Base-by-base conservation (phyloP, 1,140 invertebrate genomes). In the Drosophila ogumai region DNA sequence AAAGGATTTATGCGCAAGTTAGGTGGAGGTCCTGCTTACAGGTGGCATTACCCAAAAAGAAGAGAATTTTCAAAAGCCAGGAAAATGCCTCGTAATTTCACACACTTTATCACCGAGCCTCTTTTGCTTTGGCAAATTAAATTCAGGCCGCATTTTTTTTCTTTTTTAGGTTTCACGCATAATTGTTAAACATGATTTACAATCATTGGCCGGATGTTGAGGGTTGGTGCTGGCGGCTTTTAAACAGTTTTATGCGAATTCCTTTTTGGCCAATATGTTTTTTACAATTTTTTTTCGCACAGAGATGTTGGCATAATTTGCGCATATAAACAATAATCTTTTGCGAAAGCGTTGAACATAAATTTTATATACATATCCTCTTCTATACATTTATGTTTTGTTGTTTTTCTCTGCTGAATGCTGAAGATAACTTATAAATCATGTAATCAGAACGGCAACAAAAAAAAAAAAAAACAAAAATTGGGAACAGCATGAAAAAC, bases 401-500 rank as follows among this genome's bases (percentile, higher is more conserved):
- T 66, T 66, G 57, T 71, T 64, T 67, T 66, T 40, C 44, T 46
- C 19, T 40, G 38, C 38, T 40, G 38, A 40, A 40, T 75, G 65
- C 73, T 79, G 85, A 87, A 87, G 82, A 88, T 85, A 90, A 90
- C 85, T 81, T 90, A 90, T 90, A 90, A 90, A 90, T 90, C 86
- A 90, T 90, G 74, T 90, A 85, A 90, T 90, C 85, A 90, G 78
- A 86, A 78, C 77, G 67, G 59, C 57, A 61, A 59, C 32, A 81
- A 67, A 57, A 84, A 61, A 58, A 67, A 43, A 75, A 3, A 65
- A 46, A 75, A 61, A 58, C 63, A 43, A 75, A 3, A 65, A 46
- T 71, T 63, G 75, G 56, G 43, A 80, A 57, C 60, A 72, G 49
- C 76, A 84, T 84, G 84, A 88, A 88, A 87, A 87, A 81, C 84